phyloP scores from a whole-genome alignment of 2,113 vertebrate species.

The Catagonus wagneri region DNA sequence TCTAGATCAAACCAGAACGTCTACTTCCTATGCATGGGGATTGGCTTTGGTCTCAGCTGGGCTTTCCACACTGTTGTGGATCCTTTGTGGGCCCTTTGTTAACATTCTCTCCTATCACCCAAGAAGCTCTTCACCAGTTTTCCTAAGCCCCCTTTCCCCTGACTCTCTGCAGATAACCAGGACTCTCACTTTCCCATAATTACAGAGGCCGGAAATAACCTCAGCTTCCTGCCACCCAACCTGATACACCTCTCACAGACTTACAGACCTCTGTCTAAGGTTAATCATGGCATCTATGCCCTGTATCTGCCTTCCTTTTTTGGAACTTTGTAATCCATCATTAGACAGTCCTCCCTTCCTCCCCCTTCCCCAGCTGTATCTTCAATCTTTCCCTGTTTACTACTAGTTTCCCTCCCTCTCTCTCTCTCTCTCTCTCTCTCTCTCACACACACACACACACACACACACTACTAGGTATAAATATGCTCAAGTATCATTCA shows the following conservation, averaged over 20 bases:
- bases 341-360: background rate
- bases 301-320: background rate
- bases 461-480: background rate
- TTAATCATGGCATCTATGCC: slow-evolving; percentile 30
- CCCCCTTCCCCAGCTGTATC: background rate
- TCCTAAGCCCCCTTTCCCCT: background rate
- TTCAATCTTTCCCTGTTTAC: background rate
- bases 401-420: background rate
- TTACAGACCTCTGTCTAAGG: background rate
- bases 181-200: background rate
- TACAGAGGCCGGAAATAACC: background rate
- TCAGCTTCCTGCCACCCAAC: background rate
- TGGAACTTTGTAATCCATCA: background rate
- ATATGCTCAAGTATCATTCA: background rate
- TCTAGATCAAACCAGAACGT: background rate
- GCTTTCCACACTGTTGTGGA: background rate
- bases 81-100: background rate
- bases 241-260: background rate
- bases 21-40: background rate
- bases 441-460: background rate
- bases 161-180: background rate
- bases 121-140: background rate
- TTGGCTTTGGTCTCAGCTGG: background rate
- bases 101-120: background rate
- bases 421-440: too few relatives aligned